phyloP scores from a whole-genome alignment of 2,113 vertebrate genomes.

The Spea multiplicata region DNA sequence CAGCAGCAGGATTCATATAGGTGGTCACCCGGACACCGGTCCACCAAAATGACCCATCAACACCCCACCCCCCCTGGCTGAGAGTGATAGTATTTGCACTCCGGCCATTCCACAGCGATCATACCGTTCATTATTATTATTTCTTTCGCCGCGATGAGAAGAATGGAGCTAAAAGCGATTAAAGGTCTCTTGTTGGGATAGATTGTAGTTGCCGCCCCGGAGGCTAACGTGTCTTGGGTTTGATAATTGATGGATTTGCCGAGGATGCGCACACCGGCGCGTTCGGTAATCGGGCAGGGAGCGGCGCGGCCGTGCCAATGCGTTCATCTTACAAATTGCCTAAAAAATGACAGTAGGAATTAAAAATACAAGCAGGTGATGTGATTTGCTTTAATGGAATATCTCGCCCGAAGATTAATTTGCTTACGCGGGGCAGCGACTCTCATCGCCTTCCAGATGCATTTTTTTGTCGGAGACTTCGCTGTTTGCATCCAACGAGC shows the following conservation, averaged over 20 bases:
- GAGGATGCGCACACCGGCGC: slow-evolving; percentile 14
- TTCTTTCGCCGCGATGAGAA: neutral
- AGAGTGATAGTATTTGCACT: neutral
- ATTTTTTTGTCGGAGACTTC: neutral
- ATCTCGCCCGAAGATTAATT: slow-evolving; percentile 40
- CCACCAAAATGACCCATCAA: neutral
- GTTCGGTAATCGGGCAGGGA: neutral
- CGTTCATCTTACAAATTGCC: slow-evolving; percentile 37
- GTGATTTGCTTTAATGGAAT: slow-evolving; percentile 30
- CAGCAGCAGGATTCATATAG: neutral
- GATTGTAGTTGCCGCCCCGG: neutral
- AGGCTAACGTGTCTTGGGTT: slow-evolving; percentile 24
- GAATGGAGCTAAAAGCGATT: neutral
- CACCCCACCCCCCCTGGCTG: neutral
- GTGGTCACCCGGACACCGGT: neutral
- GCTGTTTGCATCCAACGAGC: neutral
- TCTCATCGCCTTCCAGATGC: slow-evolving; percentile 22
- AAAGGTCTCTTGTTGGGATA: neutral
- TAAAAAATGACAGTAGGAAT: slow-evolving; percentile 38
- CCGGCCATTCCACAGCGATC: neutral
- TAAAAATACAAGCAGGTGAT: slow-evolving; percentile 34
- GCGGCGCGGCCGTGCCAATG: slow-evolving; percentile 13
- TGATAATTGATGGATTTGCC: slow-evolving; percentile 32
- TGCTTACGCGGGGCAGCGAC: neutral
- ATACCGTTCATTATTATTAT: neutral